Percentiles rank a stretch among this genome's conserved stretches.
Evolutionary conservation across 2,888 invertebrate genomes (phyloP).

Genomic region (Dinocampus coccinellae): DNA sequence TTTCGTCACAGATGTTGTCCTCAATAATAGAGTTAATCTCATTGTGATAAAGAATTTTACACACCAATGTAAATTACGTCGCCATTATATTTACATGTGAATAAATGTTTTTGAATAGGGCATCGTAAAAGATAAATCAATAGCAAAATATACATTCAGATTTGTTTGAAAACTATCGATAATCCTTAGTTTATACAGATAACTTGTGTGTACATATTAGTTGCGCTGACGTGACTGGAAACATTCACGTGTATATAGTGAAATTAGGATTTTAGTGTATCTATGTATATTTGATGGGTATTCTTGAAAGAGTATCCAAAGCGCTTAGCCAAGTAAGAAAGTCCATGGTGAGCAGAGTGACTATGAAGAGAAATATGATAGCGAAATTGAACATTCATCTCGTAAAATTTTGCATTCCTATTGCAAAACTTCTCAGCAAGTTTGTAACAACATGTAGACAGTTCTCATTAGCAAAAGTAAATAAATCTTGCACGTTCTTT

Average conservation of each 20-base stretch:
- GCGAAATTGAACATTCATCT: not conserved
- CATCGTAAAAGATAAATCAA: not conserved
- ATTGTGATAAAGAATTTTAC: not conserved
- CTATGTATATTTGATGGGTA: not conserved
- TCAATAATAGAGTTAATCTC: not conserved
- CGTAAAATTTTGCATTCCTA: not conserved
- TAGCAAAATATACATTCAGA: not conserved
- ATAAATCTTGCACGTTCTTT: not conserved
- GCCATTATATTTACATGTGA: not conserved
- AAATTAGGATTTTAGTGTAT: not conserved
- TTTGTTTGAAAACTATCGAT: not conserved
- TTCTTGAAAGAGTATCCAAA: not conserved
- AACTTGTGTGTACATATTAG: not conserved
- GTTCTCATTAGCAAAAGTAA: not conserved
- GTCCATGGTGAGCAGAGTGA: not conserved
- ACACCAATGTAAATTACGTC: not conserved
- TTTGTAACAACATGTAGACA: not conserved
- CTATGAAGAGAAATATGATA: not conserved
- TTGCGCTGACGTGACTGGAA: not conserved
- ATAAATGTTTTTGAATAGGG: not conserved
- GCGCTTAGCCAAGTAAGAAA: not conserved
- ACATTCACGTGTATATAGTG: not conserved
- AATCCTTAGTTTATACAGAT: not conserved
- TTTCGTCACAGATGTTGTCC: not conserved
- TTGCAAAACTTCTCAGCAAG: not conserved